Evolutionary conservation across 2,888 invertebrate species (phyloP), one percentile per base, ranked within the genome.

Genomic region (Oligia strigilis): DNA sequence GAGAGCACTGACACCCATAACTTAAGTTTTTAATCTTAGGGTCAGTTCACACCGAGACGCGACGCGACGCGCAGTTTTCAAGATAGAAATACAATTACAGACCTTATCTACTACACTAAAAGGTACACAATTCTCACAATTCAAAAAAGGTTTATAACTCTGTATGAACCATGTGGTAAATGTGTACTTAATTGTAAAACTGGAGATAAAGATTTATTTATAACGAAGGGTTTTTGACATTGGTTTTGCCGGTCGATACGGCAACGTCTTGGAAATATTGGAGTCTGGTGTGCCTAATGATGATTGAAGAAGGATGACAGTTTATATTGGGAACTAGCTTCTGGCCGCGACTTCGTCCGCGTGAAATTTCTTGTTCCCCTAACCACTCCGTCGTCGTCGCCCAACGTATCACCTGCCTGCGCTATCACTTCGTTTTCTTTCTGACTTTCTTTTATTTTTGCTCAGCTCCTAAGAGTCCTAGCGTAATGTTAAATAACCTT

Each of bases 301-400:
- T 81, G 77, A 81, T 83, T 72, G 75, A 79, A 52, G 23, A 71
- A 64, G 76, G 70, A 46, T 71, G 75, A 55, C 72, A 58, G 69
- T 46, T 79, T 69, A 29, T n/a, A 75, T 64, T 66, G 13, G 40
- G 75, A 69, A 75, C 11, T 23, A 58, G 23, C 3, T 58, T 11
- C 23, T 58, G 4, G 23, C 23, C 23, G 58, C 9, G 58, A 58
- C 58, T 3, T 23, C 11, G 23, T 58, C 11, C 58, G 23, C 58
- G 23, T n/a, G n/a, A 23, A 23, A 58, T 23, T 11, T n/a, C 4
- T n/a, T n/a, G 11, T 23, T 5, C 55, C 55, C 55, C 55, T 8
- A 8, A 55, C 3, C 23, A 2, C 23, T 3, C 9, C 29, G 29
- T 29, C 29, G 29, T 29, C 29, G 4, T 58, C 58, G 58, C 58